Base-by-base conservation (phyloP, 2,797 vertebrate species). In the Melanotaenia pygmaea region DNA sequence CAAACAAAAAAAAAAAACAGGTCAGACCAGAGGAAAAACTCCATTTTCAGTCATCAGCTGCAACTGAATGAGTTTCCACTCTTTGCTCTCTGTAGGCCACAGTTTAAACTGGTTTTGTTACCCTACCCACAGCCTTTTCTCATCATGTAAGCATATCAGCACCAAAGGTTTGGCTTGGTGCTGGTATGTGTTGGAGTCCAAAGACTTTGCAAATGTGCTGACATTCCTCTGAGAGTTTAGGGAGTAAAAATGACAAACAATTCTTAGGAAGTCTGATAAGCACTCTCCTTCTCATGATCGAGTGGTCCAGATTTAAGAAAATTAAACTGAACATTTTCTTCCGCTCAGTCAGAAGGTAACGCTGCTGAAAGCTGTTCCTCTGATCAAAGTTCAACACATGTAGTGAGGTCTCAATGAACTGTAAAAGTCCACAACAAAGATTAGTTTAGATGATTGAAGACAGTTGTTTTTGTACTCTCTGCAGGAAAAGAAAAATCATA, bases 161-260 rank as follows among this genome's bases (percentile, higher is more conserved):
- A 71, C 76, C 34, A 74, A 69, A 40, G 24, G 51, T 71, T 69
- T 64, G 6, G 4, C 22, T 61, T 62, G 2, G 9, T 65, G 66
- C 3, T 50, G 30, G 22, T 61, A 53, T 58, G 30, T 43, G 40
- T 50, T 16, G 70, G 40, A 32, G 56, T 51, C 59, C 2, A 24
- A 56, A 79, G 77, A 64, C 70, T 72, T 37, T 18, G 64, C 4
- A 20, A 28, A 77, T 71, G 57, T 59, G 65, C 57, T 80, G 11
- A 83, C 76, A 81, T 67, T 73, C 61, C 70, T 70, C 24, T 0
- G 22, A 57, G 38, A 72, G 64, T 24, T 81, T 60, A 74, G 72
- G 58, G 12, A 56, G 61, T 47, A 38, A 59, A 24, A 70, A 54
- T 3, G 20, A 18, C 69, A 88, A 77, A 80, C 62, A 77, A 77